phyloP scores from a whole-genome alignment of 2,797 vertebrate genomes.

The Sebastes variabilis region DNA sequence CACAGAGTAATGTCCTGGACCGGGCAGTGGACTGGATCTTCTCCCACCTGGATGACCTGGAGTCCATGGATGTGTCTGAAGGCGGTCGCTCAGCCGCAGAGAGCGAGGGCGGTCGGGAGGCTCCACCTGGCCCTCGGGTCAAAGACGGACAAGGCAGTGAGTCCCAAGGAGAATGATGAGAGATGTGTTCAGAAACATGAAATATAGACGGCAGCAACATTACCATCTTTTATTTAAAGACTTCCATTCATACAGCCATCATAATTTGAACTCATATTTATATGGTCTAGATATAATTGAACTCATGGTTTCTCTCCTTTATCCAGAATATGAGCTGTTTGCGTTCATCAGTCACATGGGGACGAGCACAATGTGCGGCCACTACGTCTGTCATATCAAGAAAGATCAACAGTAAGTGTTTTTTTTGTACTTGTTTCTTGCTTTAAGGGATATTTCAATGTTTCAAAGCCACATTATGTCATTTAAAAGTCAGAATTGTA shows the following conservation, averaged over 20 bases:
- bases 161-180: slow-evolving; percentile 56
- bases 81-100: slow-evolving; percentile 93
- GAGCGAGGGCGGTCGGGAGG: slow-evolving; percentile 87
- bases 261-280: neutral
- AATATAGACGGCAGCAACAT: neutral
- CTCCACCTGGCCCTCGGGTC: slow-evolving; percentile 93
- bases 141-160: slow-evolving; percentile 94
- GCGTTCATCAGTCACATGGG: slow-evolving; percentile 99
- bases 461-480: neutral
- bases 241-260: neutral
- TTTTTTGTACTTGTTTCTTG: neutral
- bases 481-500: neutral
- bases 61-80: slow-evolving; percentile 98
- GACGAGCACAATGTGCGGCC: slow-evolving; percentile 98
- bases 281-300: neutral
- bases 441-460: neutral
- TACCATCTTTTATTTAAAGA: neutral
- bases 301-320: neutral
- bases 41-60: slow-evolving; percentile 96
- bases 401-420: slow-evolving; percentile 94
- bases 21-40: slow-evolving; percentile 99
- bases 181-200: neutral
- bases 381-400: slow-evolving; percentile 99
- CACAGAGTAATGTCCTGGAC: slow-evolving; percentile 93
- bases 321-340: slow-evolving; percentile 94